phyloP scores from a whole-genome alignment of 2,797 vertebrate species.

The Taeniopygia guttata region DNA sequence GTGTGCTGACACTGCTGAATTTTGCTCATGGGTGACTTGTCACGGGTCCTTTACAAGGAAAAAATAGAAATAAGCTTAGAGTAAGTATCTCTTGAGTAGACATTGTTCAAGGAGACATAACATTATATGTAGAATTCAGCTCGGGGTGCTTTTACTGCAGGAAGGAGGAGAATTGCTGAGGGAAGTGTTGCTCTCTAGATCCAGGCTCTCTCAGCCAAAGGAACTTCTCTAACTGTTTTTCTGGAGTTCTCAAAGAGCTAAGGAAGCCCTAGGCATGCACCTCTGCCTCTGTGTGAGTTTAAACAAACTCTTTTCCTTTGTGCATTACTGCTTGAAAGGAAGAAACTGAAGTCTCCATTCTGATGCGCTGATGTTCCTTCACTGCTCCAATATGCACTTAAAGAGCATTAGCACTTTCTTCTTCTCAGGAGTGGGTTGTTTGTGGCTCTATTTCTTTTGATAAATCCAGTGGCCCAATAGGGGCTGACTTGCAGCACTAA shows the following conservation, averaged over 20 bases:
- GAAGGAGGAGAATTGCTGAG: not conserved
- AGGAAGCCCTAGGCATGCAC: not conserved
- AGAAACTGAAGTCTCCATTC: not conserved
- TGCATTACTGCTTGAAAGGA: not conserved
- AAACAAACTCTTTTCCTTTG: not conserved
- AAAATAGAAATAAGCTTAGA: not conserved
- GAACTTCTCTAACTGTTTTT: not conserved
- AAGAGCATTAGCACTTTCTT: not conserved
- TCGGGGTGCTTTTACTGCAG: not conserved
- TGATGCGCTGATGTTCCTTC: not conserved
- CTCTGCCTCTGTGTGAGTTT: not conserved
- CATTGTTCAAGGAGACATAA: accelerated
- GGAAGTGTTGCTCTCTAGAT: not conserved
- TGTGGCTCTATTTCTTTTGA: not conserved
- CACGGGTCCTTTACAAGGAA: not conserved
- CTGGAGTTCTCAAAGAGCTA: not conserved
- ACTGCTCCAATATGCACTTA: not conserved
- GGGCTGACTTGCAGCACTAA: not conserved
- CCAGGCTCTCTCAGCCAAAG: not conserved
- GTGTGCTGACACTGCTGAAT: accelerated
- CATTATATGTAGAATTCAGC: accelerated
- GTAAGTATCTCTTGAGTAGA: not conserved
- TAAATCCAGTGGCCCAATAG: not conserved
- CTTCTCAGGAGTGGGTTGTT: not conserved
- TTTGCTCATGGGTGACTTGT: accelerated